These are phyloP conservation scores for Cacoxenus indagator DNA, from an alignment of 2,888 invertebrate species.

Conservation along the genomic window DNA sequence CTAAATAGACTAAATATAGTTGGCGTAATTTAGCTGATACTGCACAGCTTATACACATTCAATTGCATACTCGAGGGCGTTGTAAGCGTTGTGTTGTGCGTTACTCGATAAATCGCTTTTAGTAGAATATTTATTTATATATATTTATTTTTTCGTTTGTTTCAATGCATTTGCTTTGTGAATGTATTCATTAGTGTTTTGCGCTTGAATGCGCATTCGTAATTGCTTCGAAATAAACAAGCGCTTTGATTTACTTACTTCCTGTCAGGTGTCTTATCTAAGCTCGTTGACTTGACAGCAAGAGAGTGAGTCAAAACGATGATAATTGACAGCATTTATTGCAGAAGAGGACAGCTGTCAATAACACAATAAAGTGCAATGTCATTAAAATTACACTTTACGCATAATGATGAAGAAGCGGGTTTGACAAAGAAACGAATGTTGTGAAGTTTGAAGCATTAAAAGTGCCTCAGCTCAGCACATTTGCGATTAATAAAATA, in stretches of 20 bases:
- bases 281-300: background rate
- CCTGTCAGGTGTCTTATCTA: background rate
- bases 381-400: background rate
- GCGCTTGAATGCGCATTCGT: background rate
- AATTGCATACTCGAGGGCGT: background rate
- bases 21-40: background rate
- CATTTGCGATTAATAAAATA: background rate
- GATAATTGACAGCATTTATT: background rate
- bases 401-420: background rate
- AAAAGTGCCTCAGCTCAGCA: no score
- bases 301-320: background rate
- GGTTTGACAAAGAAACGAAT: no score
- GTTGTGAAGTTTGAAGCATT: no score
- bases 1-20: background rate
- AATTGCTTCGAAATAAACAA: background rate
- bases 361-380: background rate
- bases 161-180: background rate
- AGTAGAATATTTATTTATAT: background rate
- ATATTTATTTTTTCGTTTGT: background rate
- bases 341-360: background rate
- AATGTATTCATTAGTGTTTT: background rate
- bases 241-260: background rate
- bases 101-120: background rate
- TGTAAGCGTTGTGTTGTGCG: background rate
- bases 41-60: background rate